phyloP scores from a whole-genome alignment of 2,797 vertebrate genomes.

The Halcyon smyrnensis region DNA sequence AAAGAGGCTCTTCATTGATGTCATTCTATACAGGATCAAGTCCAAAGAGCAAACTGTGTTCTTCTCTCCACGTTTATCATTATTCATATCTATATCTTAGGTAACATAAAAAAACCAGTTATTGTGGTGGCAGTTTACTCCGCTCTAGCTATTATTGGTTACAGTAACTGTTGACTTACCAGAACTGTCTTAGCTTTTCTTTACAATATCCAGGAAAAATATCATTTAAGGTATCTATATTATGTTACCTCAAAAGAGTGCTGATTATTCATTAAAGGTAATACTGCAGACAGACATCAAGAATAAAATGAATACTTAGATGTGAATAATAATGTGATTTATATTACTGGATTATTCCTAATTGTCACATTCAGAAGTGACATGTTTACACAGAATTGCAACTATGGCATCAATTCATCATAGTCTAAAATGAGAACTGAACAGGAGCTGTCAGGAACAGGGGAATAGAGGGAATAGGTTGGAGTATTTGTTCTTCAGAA shows the following conservation, averaged over 20 bases:
- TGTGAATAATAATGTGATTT: not conserved
- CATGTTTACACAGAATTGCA: not conserved
- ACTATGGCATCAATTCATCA: not conserved
- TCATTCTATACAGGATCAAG: not conserved
- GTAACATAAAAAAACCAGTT: not conserved
- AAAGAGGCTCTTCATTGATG: not conserved
- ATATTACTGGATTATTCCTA: not conserved
- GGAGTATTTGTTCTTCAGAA: not conserved
- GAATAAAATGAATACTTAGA: not conserved
- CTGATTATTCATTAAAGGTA: not conserved
- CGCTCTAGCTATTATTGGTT: not conserved
- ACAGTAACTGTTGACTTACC: not conserved
- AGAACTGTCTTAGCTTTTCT: not conserved
- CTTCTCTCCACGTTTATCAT: not conserved
- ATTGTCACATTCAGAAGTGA: not conserved
- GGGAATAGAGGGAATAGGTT: not conserved
- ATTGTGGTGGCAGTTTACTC: not conserved
- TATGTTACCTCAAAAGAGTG: not conserved
- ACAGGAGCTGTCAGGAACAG: not conserved
- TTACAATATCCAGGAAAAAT: not conserved
- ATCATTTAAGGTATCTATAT: not conserved
- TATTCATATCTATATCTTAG: not conserved
- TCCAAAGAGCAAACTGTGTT: not conserved
- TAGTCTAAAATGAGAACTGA: not conserved
- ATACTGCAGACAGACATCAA: not conserved